Base-by-base conservation (phyloP, 2,888 invertebrate genomes). In the Orchesella flavescens region DNA sequence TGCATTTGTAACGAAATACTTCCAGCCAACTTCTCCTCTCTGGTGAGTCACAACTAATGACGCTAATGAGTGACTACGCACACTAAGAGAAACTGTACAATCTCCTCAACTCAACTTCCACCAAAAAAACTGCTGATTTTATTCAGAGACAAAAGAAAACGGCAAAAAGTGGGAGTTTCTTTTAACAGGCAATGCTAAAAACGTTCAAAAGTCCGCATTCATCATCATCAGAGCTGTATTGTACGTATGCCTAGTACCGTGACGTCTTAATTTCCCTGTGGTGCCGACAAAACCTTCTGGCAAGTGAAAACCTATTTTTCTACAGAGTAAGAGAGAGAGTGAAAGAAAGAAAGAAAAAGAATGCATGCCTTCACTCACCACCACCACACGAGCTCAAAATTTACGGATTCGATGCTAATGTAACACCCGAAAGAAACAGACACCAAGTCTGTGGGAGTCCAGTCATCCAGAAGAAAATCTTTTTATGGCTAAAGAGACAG, bases 221-320 rank as follows among this genome's bases (percentile, higher is more conserved):
- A 81, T 81, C 75, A 75, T 75, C 75, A 75, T 75, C 75, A 75
- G 43, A 75, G 49, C 44, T 61, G 74, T 63, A 81, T 82, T 71
- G 75, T 66, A 76, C 46, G 68, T 65, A 71, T 57, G 66, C 76
- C 75, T 63, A 76, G 24, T 65, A 72, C 71, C 76, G 69, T 75
- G 82, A 76, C 75, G 82, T 82, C 82, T 82, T 82, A 82, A 82
- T 82, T 82, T 82, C 82, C 82, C 82, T 82, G 71, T 75, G 82
- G 82, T 82, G 82, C 71, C 53, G 43, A 72, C 46, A 59, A 75
- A 76, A 65, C 53, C 71, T 75, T 69, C 75, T 75, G 76, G 76
- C 71, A 76, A 71, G 19, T 55, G 46, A 65, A 81, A 76, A 65
- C 57, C 74, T 66, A 80, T 80, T 73, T 44, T 55, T 43, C 61